Percentiles rank a stretch among this genome's conserved stretches.
phyloP scores from a whole-genome alignment of 2,113 vertebrate genomes.

The Cyanoramphus novaezelandiae region DNA sequence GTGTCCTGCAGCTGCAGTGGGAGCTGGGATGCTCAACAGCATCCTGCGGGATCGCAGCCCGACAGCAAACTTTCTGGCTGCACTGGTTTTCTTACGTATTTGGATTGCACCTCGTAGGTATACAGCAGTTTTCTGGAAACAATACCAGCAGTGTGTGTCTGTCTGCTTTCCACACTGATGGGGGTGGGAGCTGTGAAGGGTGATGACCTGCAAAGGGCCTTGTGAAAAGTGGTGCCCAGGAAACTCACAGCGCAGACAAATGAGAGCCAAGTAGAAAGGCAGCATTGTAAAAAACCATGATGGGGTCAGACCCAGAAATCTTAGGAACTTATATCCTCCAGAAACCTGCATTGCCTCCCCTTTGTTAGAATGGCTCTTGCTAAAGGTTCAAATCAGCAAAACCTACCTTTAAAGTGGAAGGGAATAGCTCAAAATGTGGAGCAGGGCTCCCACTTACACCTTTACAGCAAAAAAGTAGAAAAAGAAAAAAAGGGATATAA shows the following conservation, averaged over 20 bases:
- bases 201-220: background rate
- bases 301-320: background rate
- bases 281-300: background rate
- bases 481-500: background rate
- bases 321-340: background rate
- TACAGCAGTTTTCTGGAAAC: background rate
- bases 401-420: background rate
- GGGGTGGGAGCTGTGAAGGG: background rate
- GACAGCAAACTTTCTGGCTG: background rate
- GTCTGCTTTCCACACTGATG: background rate
- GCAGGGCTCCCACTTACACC: background rate
- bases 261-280: background rate
- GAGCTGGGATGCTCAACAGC: background rate
- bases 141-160: background rate
- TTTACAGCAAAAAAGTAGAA: background rate
- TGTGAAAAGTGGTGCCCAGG: background rate
- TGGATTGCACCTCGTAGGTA: background rate
- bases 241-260: rapidly evolving
- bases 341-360: background rate
- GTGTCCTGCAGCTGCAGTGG: background rate
- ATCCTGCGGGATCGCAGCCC: background rate
- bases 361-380: background rate
- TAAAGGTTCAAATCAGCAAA: background rate
- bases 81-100: rapidly evolving
- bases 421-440: background rate